phyloP scores from a whole-genome alignment of 2,888 invertebrate genomes.

The Epiblema foenella region DNA sequence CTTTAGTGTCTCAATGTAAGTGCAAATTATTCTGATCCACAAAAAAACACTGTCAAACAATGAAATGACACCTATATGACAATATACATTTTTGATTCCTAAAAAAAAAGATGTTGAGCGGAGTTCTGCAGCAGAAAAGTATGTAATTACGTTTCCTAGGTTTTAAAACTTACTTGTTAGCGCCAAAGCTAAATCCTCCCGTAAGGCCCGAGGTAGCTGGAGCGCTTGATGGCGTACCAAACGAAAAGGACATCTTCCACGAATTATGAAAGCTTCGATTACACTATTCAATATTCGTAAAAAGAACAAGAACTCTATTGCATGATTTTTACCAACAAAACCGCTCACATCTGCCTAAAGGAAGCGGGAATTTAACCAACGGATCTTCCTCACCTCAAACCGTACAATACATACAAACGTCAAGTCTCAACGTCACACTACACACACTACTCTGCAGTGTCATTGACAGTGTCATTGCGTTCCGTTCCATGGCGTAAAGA shows the following conservation, averaged over 20 bases:
- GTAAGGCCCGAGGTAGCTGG: slow-evolving; percentile 72
- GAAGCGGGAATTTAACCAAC: background rate
- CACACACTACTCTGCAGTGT: too few relatives aligned
- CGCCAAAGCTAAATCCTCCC: slow-evolving; percentile 78
- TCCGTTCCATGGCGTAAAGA: too few relatives aligned
- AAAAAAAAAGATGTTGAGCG: background rate
- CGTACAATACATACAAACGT: background rate
- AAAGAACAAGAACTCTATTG: background rate
- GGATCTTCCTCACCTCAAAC: background rate
- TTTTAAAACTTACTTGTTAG: slow-evolving; percentile 71
- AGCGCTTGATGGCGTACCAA: slow-evolving; percentile 79
- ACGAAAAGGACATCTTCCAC: slow-evolving; percentile 74
- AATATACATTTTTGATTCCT: background rate
- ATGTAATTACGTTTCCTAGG: slow-evolving; percentile 21
- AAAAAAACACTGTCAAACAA: background rate
- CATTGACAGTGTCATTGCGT: too few relatives aligned
- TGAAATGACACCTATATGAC: background rate
- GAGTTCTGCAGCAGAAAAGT: slow-evolving; percentile 4
- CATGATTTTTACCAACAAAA: slow-evolving; percentile 5
- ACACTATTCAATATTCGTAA: background rate
- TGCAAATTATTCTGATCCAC: background rate
- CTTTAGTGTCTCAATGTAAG: background rate
- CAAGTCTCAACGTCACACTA: background rate
- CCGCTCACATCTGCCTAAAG: background rate
- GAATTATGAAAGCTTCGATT: background rate